Conservation (phyloP, 1,140 invertebrate species). For the Aplysia californica region DNA sequence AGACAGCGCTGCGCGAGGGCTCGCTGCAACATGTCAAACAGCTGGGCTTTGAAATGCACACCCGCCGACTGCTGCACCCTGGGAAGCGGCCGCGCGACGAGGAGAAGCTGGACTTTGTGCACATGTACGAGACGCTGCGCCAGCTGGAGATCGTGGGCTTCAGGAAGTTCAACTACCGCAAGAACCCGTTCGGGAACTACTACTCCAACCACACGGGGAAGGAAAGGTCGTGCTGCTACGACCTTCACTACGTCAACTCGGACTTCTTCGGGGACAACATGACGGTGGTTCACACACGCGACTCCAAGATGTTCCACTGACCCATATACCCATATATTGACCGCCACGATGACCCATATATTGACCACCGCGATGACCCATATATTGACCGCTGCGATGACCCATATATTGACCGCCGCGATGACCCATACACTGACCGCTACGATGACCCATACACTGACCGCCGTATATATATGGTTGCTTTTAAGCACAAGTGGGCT, state of each 20-base stretch:
- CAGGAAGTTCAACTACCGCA: conserved; percentile 46
- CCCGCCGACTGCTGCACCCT: background rate
- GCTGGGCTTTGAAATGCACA: conserved; percentile 50
- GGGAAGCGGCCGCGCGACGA: background rate
- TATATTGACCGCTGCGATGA: too few species aligned
- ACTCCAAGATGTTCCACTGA: conserved; percentile 36
- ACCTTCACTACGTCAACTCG: conserved; percentile 50
- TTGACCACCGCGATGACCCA: too few species aligned
- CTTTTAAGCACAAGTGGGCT: too few species aligned
- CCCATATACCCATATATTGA: too few species aligned
- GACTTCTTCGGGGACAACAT: conserved; percentile 42
- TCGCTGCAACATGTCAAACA: conserved; percentile 47
- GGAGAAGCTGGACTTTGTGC: conserved; percentile 37
- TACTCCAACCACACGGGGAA: conserved; percentile 31
- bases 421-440: too few species aligned
- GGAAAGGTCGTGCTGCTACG: conserved; percentile 45
- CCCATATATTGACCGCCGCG: too few species aligned
- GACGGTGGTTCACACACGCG: conserved; percentile 32
- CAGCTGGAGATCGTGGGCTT: conserved; percentile 41
- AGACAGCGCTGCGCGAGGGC: conserved; percentile 34
- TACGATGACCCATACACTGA: too few species aligned
- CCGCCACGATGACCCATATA: too few species aligned
- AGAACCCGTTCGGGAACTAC: conserved; percentile 50
- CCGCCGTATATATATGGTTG: too few species aligned
- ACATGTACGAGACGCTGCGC: conserved; percentile 42